Conservation (phyloP, 2,888 invertebrate species). For the Pyrochroa serraticornis region DNA sequence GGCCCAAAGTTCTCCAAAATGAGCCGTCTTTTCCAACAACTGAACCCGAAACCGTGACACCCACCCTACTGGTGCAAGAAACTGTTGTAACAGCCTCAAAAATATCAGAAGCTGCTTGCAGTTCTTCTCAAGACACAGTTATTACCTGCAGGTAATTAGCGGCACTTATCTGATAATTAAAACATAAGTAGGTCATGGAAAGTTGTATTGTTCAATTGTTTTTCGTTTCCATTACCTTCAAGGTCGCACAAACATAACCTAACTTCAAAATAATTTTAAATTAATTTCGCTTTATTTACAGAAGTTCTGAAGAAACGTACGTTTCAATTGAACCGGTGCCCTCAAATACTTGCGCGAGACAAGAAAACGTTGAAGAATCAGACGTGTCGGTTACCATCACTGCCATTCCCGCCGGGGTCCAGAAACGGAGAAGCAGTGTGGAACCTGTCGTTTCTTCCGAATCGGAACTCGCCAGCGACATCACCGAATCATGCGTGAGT, state of each 20-base stretch:
- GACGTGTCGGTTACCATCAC: slow-evolving; percentile 27
- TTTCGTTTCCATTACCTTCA: too few species aligned
- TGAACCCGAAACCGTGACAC: slow-evolving; percentile 15
- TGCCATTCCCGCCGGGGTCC: slow-evolving; percentile 47
- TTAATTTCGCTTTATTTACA: too few species aligned
- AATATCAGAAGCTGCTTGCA: slow-evolving; percentile 23
- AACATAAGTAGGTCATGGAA: not conserved
- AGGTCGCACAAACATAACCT: too few species aligned
- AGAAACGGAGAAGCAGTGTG: slow-evolving; percentile 46
- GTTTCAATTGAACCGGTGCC: slow-evolving; percentile 44
- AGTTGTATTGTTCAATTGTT: too few species aligned
- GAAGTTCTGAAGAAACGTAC: slow-evolving; percentile 40
- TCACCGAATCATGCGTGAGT: slow-evolving; percentile 19
- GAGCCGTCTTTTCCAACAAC: slow-evolving; percentile 15
- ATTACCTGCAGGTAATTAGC: slow-evolving; percentile 20
- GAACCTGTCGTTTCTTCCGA: slow-evolving; percentile 46
- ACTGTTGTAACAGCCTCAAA: slow-evolving; percentile 26
- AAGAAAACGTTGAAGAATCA: slow-evolving; percentile 35
- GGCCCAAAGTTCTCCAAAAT: slow-evolving; percentile 32
- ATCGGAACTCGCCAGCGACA: slow-evolving; percentile 12
- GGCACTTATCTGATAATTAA: too few species aligned
- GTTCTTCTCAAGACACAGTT: slow-evolving; percentile 32
- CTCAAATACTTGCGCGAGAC: slow-evolving; percentile 34
- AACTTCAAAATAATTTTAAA: not conserved
- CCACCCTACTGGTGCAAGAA: slow-evolving; percentile 17